Percentiles rank a stretch among this genome's conserved stretches.
Evolutionary conservation across 2,113 vertebrate species (phyloP).

Genomic region (Engraulis encrasicolus): DNA sequence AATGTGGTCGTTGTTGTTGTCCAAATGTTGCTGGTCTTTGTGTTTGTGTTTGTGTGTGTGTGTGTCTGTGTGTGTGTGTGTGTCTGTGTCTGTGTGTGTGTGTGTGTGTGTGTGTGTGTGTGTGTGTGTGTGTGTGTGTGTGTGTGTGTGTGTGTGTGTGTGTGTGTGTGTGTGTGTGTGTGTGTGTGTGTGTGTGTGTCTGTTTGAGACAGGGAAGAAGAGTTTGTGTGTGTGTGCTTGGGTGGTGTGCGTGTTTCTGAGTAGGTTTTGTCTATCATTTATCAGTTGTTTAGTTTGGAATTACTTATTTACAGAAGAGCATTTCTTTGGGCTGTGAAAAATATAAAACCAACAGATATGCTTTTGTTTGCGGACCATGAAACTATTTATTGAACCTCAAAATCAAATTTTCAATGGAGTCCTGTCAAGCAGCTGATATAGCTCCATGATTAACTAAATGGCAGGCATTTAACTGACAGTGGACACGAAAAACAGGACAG

Average conservation of each 20-base stretch:
- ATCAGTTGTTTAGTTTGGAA: background rate
- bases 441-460: too few species aligned
- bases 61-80: slow-evolving; percentile 34
- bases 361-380: too few species aligned
- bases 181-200: slow-evolving; percentile 29
- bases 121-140: slow-evolving; percentile 25
- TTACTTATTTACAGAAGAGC: background rate
- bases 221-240: slow-evolving; percentile 37
- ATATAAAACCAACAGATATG: background rate
- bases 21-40: background rate
- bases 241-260: slow-evolving; percentile 29
- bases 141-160: slow-evolving; percentile 38
- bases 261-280: background rate
- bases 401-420: too few species aligned
- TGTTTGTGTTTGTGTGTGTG: slow-evolving; percentile 36
- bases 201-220: too few species aligned
- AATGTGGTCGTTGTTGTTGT: background rate
- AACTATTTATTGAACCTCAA: too few species aligned
- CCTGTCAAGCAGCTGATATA: too few species aligned
- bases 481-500: too few species aligned
- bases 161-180: slow-evolving; percentile 39
- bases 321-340: background rate
- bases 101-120: slow-evolving; percentile 40
- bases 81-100: slow-evolving; percentile 38
- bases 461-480: too few species aligned